Evolutionary conservation across 2,797 vertebrate species (phyloP).

Genomic region (Morelia viridis): DNA sequence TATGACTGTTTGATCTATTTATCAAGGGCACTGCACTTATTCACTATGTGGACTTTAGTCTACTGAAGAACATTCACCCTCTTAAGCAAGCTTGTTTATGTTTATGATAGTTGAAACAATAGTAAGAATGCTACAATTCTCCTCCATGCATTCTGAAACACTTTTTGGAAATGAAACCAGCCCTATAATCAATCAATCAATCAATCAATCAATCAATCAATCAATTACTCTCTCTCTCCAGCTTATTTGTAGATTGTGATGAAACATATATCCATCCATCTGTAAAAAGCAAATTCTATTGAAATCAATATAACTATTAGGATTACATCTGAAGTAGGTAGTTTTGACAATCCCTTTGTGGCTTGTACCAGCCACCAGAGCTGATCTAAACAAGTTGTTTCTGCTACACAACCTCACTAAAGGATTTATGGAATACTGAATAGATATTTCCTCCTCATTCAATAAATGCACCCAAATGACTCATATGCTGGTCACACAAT

Average conservation of each 20-base stretch:
- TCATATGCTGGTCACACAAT: neutral
- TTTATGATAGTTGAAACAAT: too few relatives aligned
- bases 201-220: neutral
- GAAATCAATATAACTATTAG: neutral
- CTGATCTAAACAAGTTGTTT: neutral
- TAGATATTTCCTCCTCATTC: neutral
- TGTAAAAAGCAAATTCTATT: neutral
- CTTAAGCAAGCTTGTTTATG: neutral
- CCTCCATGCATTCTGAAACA: neutral
- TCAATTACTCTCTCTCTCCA: neutral
- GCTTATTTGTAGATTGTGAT: neutral
- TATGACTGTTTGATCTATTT: constrained; percentile 19
- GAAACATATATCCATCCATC: neutral
- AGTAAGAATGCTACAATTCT: too few relatives aligned
- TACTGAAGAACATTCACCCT: constrained; percentile 1
- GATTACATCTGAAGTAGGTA: neutral
- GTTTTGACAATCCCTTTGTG: neutral
- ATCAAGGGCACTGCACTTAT: constrained; percentile 25
- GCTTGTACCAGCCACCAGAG: neutral
- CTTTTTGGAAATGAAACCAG: neutral
- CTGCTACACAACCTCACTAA: neutral
- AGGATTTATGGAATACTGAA: neutral
- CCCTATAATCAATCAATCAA: neutral
- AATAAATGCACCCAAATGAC: constrained; percentile 1
- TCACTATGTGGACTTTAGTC: neutral